Percentiles rank a stretch among this genome's conserved stretches.
These are phyloP conservation scores for Charadrius vociferus DNA, from an alignment of 2,113 vertebrate genomes.

Conservation along the genomic window DNA sequence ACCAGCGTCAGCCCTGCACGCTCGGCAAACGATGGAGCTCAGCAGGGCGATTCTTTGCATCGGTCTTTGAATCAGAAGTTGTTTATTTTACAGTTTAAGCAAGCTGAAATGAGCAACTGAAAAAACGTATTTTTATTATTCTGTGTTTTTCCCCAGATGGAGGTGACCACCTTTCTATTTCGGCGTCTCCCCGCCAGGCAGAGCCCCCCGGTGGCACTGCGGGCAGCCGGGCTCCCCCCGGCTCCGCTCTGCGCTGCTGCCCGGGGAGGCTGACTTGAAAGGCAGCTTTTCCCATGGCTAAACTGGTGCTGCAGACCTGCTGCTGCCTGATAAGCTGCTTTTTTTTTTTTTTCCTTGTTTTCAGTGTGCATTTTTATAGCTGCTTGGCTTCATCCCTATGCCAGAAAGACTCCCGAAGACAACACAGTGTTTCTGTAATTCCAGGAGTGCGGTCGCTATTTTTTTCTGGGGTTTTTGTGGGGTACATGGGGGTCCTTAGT, in stretches of 20 bases:
- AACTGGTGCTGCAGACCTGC: neutral
- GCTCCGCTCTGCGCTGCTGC: neutral
- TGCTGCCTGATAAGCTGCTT: neutral
- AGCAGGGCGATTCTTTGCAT: rapidly evolving
- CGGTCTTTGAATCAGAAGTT: rapidly evolving
- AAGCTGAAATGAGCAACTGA: rapidly evolving
- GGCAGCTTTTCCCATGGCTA: neutral
- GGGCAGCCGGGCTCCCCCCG: neutral
- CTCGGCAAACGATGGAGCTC: neutral
- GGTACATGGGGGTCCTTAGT: rapidly evolving
- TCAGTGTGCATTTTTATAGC: rapidly evolving
- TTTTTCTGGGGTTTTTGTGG: neutral
- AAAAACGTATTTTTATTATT: rapidly evolving
- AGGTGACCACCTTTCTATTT: no score
- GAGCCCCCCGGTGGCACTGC: neutral
- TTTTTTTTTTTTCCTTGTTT: neutral
- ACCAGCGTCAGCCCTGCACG: rapidly evolving
- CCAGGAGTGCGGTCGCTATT: rapidly evolving
- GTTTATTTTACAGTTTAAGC: rapidly evolving
- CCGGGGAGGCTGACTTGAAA: neutral
- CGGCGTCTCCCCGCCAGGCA: rapidly evolving
- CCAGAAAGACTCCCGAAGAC: neutral
- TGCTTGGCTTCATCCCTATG: neutral
- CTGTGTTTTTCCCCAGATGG: rapidly evolving
- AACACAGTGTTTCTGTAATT: rapidly evolving